Conservation (phyloP, 2,113 vertebrate species). For the Sminthopsis crassicaudata region DNA sequence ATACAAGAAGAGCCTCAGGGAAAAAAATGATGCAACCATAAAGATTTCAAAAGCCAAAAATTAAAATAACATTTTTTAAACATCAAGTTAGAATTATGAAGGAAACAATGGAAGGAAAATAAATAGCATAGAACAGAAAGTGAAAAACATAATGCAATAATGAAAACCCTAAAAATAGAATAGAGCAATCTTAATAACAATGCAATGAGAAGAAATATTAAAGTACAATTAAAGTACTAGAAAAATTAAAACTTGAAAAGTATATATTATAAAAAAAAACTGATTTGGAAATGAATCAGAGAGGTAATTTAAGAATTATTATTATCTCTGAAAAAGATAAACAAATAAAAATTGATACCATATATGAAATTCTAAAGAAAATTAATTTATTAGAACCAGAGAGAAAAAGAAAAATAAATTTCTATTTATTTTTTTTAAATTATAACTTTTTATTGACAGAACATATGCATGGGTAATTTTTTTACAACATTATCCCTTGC, state of each 20-base stretch:
- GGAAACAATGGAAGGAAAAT: background rate
- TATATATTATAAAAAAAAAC: background rate
- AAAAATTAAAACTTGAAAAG: background rate
- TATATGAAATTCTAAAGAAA: background rate
- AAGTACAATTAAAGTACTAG: background rate
- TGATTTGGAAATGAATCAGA: background rate
- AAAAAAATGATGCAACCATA: background rate
- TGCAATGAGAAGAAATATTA: background rate
- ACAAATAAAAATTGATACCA: background rate
- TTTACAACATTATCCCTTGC: no score
- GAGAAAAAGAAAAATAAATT: background rate
- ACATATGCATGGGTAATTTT: no score
- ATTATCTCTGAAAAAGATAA: background rate
- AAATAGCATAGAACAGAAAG: background rate
- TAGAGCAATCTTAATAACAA: background rate
- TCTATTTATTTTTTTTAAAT: background rate
- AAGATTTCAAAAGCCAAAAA: background rate
- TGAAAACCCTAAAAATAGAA: background rate
- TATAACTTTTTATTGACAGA: no score
- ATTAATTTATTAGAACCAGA: background rate
- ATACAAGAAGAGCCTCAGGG: background rate
- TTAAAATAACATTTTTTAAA: background rate
- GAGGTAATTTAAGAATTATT: background rate
- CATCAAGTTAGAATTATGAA: background rate
- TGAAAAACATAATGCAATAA: background rate